Percentiles rank a stretch among this genome's conserved stretches.
Conservation (phyloP, 1,140 invertebrate species). For the Berghia stephanieae region DNA sequence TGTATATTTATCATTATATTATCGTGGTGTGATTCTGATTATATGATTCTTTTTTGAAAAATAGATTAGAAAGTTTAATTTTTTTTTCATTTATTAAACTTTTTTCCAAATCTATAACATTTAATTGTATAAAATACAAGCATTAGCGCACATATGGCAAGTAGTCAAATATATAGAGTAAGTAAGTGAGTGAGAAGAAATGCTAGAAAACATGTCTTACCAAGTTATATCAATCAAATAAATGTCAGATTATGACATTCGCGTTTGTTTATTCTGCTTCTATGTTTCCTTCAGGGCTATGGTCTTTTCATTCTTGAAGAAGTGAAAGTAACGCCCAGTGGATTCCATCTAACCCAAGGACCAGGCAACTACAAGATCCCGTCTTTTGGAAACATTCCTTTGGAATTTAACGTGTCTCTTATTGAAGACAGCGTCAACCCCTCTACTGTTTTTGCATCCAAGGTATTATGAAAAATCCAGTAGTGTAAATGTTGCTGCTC, state of each 20-base stretch:
- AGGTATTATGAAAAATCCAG: constrained; percentile 76
- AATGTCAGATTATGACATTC: too few relatives aligned
- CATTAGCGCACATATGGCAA: not conserved
- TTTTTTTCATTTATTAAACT: too few relatives aligned
- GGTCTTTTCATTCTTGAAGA: constrained; percentile 91
- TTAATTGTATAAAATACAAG: not conserved
- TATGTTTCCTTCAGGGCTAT: constrained; percentile 73
- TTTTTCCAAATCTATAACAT: not conserved
- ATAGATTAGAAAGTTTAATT: too few relatives aligned
- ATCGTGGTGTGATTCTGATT: too few relatives aligned
- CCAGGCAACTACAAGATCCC: constrained; percentile 94
- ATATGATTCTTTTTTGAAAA: too few relatives aligned
- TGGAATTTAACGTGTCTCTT: constrained; percentile 89
- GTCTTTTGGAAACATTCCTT: constrained; percentile 84
- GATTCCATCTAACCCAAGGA: constrained; percentile 81
- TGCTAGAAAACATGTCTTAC: too few relatives aligned
- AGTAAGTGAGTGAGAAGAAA: too few relatives aligned
- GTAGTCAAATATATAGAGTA: not conserved
- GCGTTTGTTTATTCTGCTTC: too few relatives aligned
- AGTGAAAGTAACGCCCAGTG: constrained; percentile 82
- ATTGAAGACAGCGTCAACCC: constrained; percentile 87
- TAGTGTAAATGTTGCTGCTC: too few relatives aligned
- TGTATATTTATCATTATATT: too few relatives aligned
- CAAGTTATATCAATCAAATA: too few relatives aligned
- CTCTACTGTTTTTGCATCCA: constrained; percentile 90